Evolutionary conservation across 2,113 vertebrate species (phyloP).

Genomic region (Cyprinus carpio): DNA sequence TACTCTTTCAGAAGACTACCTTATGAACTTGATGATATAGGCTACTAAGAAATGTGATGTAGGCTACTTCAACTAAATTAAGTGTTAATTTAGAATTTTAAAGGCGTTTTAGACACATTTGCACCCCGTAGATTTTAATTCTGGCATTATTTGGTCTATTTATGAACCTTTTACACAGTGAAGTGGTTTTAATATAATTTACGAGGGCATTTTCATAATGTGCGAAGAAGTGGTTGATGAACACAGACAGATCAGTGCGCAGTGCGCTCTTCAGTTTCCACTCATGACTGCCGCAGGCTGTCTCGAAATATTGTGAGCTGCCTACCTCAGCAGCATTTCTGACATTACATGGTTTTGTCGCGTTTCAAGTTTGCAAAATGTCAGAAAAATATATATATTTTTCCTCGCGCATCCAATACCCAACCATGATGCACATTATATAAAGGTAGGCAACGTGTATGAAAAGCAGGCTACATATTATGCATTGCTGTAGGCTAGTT

Average conservation of each 20-base stretch:
- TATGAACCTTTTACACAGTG: background rate
- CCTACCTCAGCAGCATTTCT: background rate
- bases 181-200: background rate
- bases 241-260: slow-evolving; percentile 29
- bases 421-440: background rate
- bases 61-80: background rate
- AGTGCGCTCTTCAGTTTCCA: slow-evolving; percentile 32
- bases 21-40: background rate
- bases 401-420: background rate
- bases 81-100: background rate
- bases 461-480: background rate
- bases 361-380: background rate
- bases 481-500: background rate
- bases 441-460: background rate
- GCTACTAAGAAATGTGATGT: background rate
- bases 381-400: too few species aligned
- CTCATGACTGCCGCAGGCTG: slow-evolving; percentile 4
- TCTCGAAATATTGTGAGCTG: background rate
- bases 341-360: background rate
- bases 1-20: background rate
- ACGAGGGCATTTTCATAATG: background rate
- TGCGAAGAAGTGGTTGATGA: slow-evolving; percentile 1
- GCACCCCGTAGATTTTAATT: background rate
- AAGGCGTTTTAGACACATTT: background rate
- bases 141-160: background rate